phyloP scores from a whole-genome alignment of 2,888 invertebrate genomes.

The Macaria liturata region DNA sequence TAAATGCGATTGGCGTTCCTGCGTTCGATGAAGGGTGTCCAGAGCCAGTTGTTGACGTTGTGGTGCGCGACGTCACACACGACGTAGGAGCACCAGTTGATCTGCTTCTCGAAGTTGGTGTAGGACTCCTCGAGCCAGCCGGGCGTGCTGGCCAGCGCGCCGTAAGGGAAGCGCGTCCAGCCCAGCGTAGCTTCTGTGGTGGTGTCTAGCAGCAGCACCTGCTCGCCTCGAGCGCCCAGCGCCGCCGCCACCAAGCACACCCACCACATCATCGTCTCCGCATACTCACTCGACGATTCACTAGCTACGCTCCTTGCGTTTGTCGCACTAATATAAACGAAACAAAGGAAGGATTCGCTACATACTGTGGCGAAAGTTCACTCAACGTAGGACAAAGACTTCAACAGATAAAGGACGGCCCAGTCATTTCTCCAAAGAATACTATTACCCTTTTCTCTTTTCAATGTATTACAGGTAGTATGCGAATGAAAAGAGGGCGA shows the following conservation, averaged over 20 bases:
- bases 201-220: constrained; percentile 94
- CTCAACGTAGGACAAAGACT: constrained; percentile 62
- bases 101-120: constrained; percentile 96
- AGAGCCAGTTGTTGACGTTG: constrained; percentile 98
- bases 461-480: constrained; percentile 57
- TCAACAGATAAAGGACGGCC: constrained; percentile 75
- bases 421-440: constrained; percentile 77
- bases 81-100: constrained; percentile 98
- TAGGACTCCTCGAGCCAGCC: constrained; percentile 99
- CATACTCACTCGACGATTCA: constrained; percentile 64
- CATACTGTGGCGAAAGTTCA: constrained; percentile 62
- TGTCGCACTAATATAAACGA: constrained; percentile 29
- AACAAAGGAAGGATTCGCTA: constrained; percentile 52
- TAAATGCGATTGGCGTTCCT: constrained; percentile 96
- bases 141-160: constrained; percentile 94
- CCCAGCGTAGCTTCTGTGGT: constrained; percentile 93
- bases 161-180: constrained; percentile 96
- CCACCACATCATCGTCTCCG: constrained; percentile 75
- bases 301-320: constrained; percentile 31
- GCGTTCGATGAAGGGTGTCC: constrained; percentile 98
- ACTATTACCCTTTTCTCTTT: no score
- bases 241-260: constrained; percentile 62
- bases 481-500: constrained; percentile 30
- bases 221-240: constrained; percentile 84
- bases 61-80: constrained; percentile 98